phyloP scores from a whole-genome alignment of 2,113 vertebrate species.

The Nannobrachium achirus region DNA sequence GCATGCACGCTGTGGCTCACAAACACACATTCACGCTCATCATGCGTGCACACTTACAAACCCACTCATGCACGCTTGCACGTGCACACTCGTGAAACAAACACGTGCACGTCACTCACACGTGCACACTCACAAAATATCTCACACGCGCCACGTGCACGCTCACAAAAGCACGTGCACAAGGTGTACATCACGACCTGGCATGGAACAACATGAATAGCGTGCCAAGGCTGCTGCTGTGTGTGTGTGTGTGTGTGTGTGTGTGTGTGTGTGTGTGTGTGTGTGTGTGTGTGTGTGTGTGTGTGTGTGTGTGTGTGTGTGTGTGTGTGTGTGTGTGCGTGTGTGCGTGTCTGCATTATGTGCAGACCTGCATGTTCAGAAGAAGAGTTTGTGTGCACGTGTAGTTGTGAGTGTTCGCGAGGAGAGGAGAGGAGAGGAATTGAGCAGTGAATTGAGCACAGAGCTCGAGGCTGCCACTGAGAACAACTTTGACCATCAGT shows the following conservation, averaged over 20 bases:
- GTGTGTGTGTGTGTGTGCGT: too few species aligned
- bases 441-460: slow-evolving; percentile 29
- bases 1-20: too few species aligned
- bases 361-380: too few species aligned
- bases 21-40: too few species aligned
- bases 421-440: slow-evolving; percentile 30
- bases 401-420: slow-evolving; percentile 2
- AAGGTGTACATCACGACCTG: slow-evolving; percentile 7
- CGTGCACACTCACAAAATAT: too few species aligned
- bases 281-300: slow-evolving; percentile 6
- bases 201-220: neutral
- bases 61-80: too few species aligned
- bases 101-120: too few species aligned
- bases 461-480: slow-evolving; percentile 18
- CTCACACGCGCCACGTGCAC: slow-evolving; percentile 22
- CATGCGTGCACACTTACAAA: too few species aligned
- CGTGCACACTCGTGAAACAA: too few species aligned
- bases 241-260: slow-evolving; percentile 15
- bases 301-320: too few species aligned
- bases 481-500: slow-evolving; percentile 29
- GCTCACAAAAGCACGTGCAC: slow-evolving; percentile 40
- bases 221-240: neutral
- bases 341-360: too few species aligned
- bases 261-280: slow-evolving; percentile 11
- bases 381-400: too few species aligned